Base-by-base conservation (phyloP, 1,140 invertebrate genomes). In the Harpegnathos saltator region DNA sequence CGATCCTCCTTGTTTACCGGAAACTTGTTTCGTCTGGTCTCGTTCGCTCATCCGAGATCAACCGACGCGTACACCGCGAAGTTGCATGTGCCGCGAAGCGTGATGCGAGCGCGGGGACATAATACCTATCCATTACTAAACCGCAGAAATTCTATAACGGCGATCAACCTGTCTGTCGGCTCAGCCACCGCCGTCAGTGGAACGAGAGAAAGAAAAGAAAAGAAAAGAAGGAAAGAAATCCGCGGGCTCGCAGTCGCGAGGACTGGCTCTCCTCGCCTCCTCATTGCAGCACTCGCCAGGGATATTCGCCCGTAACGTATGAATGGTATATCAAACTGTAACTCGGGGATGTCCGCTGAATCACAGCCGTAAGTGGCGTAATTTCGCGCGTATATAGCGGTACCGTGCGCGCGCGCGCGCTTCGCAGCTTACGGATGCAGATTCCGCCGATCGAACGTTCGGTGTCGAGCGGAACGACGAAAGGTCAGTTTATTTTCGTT, bases 71-170 rank as follows among this genome's bases (percentile, higher is more conserved):
- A 58, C 54, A 22, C 22, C 69, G 3, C 12, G 66, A 78, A 66
- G 85, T 88, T 84, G 89, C 77, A 63, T 75, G 85, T 80, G 88
- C 84, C 65, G 85, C 50, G 59, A 66, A 89, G 78, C 83, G 59
- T 87, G 54, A n/a, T n/a, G 58, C 86, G 73, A 74, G n/a, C 50
- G 61, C 69, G 50, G 56, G 83, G 86, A 89, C 71, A 85, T 84
- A 86, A 86, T 87, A 86, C 86, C 85, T 92, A 92, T 92, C 89
- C 87, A 91, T 93, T 93, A 90, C 89, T 82, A 52, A 87, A 87
- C 89, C 91, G 72, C 91, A 86, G 90, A 92, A 93, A 93, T 91
- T 90, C 89, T 91, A 91, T 90, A 92, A 89, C 69, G 74, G 50
- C 59, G 85, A 88, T 85, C 85, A 85, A 82, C 75, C 65, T 82